A percentile compares a stretch with the other conserved stretches of the same genome.
These are phyloP conservation scores for Acrossocheilus fasciatus DNA, from an alignment of 2,797 vertebrate genomes.

Conservation along the genomic window DNA sequence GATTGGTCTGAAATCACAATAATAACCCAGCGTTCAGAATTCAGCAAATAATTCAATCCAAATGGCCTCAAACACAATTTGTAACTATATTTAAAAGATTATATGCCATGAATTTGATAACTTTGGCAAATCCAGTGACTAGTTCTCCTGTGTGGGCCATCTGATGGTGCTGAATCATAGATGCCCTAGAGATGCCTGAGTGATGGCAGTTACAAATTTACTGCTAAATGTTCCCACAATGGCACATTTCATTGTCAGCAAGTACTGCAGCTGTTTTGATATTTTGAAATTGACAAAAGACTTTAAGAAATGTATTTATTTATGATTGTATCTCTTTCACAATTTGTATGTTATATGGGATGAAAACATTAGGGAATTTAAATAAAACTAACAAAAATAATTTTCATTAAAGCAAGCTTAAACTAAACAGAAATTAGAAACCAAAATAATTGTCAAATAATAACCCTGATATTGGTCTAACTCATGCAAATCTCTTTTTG, in stretches of 20 bases:
- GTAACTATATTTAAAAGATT: not conserved
- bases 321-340: not conserved
- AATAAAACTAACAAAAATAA: too few species aligned
- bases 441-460: not conserved
- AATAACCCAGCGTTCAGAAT: not conserved
- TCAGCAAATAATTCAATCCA: not conserved
- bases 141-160: not conserved
- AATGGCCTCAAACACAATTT: not conserved
- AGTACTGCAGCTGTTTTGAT: not conserved
- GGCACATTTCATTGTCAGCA: not conserved
- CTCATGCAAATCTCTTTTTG: not conserved
- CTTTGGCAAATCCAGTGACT: not conserved
- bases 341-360: not conserved
- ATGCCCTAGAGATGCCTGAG: conserved; percentile 3
- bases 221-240: not conserved
- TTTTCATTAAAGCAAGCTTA: not conserved
- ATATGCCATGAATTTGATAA: not conserved
- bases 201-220: not conserved
- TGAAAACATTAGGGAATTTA: not conserved
- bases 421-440: not conserved
- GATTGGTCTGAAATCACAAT: not conserved
- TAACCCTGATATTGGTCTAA: not conserved
- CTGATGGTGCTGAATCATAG: not conserved
- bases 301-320: not conserved
- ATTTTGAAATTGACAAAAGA: not conserved